Conservation (phyloP, 2,113 vertebrate species). For the Glareola pratincola region DNA sequence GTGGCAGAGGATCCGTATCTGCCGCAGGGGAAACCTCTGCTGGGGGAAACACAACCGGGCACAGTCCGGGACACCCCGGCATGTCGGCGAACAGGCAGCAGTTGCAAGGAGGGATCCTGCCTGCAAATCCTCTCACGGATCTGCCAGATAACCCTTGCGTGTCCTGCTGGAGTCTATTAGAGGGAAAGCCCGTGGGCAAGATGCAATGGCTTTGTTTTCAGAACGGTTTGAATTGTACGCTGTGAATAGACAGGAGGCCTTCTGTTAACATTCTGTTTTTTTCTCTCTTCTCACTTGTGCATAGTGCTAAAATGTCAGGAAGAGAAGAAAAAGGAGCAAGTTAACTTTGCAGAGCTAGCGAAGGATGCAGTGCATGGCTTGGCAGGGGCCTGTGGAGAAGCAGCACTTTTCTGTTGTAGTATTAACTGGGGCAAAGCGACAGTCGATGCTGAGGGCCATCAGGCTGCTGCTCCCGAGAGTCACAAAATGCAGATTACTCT, state of each 20-base stretch:
- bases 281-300: not conserved
- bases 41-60: too few relatives aligned
- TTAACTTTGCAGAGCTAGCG: not conserved
- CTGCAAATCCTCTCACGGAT: not conserved
- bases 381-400: not conserved
- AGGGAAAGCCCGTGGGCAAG: not conserved
- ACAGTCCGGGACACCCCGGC: fast-evolving
- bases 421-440: fast-evolving
- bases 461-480: not conserved
- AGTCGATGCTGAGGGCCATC: fast-evolving
- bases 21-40: not conserved
- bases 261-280: not conserved
- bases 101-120: not conserved
- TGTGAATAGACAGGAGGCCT: fast-evolving
- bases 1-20: not conserved
- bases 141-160: fast-evolving
- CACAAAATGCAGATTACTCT: fast-evolving
- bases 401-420: fast-evolving
- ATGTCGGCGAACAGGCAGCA: not conserved
- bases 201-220: not conserved
- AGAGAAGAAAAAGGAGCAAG: not conserved
- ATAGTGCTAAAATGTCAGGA: not conserved
- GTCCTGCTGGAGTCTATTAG: not conserved
- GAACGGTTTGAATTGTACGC: fast-evolving
- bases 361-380: fast-evolving